Base-by-base conservation (phyloP, 2,113 vertebrate species). In the Chunga burmeisteri region DNA sequence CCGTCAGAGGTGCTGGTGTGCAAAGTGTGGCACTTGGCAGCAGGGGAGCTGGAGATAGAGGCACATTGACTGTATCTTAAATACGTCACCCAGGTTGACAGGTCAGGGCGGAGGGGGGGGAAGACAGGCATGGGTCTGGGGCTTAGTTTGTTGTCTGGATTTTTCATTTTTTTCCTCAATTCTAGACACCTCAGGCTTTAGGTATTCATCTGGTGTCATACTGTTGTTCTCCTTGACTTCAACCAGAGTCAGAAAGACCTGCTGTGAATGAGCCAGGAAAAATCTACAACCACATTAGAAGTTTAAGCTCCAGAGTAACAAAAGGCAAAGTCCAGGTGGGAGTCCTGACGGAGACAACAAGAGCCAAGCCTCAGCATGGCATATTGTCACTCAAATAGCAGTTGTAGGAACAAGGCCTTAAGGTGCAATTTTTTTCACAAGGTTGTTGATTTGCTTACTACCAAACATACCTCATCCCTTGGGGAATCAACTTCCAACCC, bases 21-120 rank as follows among this genome's bases (percentile, higher is more conserved):
- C 1, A 0, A 49, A 49, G 7, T 21, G 26, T 10, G 16, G 27
- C 20, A 18, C 30, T 16, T 2, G 1, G 11, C 53, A 67, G 18
- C n/a, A 27, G 8, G 8, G 38, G 9, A 81, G n/a, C 12, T 61
- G 50, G 9, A 46, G 30, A 36, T 42, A 65, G 40, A 61, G 61
- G 18, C 26, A 46, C 7, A 7, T 14, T 18, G 55, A 20, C n/a
- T 30, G 3, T 12, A 17, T 9, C 26, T 47, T 8, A 44, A 11
- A 16, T 6, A 38, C 34, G 21, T 16, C 56, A 59, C 4, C 55
- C 55, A 81, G 42, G 7, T 25, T 29, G 47, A 25, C 22, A 58
- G 11, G 6, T 27, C 62, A 53, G 34, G 22, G 27, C 1, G 3
- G 22, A 20, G 30, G 42, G 7, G 21, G 9, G 9, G 9, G 10